These are phyloP conservation scores for Xerus inauris DNA, from an alignment of 2,113 vertebrate genomes.

Conservation along the genomic window DNA sequence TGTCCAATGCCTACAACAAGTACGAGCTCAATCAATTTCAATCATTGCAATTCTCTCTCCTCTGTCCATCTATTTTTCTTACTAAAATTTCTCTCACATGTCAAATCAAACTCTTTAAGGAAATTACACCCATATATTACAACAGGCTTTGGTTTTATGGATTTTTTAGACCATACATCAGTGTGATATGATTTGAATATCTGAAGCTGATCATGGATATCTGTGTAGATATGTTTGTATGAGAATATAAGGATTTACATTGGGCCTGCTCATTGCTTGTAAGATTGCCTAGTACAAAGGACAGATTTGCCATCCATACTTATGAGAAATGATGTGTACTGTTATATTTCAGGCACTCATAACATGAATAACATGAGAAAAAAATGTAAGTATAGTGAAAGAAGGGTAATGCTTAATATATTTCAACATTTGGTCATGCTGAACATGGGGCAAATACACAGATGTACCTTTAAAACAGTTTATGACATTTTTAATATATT, in stretches of 20 bases:
- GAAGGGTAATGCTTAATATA: background rate
- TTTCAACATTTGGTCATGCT: background rate
- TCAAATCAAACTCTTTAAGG: background rate
- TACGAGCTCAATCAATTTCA: background rate
- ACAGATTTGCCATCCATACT: background rate
- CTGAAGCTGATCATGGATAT: background rate
- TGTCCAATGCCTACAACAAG: background rate
- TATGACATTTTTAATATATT: background rate
- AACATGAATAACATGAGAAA: background rate
- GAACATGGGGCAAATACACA: background rate
- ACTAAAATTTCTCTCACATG: background rate
- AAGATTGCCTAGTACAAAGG: background rate
- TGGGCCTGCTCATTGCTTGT: background rate
- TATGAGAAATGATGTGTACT: background rate
- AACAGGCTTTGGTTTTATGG: background rate
- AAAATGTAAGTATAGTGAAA: background rate
- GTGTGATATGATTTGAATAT: background rate
- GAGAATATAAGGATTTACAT: background rate
- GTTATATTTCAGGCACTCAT: background rate
- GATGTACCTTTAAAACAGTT: background rate
- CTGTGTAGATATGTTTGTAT: background rate
- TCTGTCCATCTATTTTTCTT: background rate
- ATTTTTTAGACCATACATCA: background rate
- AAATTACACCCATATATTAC: background rate
- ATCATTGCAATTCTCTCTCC: background rate